Evolutionary conservation across 2,888 invertebrate species (phyloP).

Genomic region (Netelia inedita): DNA sequence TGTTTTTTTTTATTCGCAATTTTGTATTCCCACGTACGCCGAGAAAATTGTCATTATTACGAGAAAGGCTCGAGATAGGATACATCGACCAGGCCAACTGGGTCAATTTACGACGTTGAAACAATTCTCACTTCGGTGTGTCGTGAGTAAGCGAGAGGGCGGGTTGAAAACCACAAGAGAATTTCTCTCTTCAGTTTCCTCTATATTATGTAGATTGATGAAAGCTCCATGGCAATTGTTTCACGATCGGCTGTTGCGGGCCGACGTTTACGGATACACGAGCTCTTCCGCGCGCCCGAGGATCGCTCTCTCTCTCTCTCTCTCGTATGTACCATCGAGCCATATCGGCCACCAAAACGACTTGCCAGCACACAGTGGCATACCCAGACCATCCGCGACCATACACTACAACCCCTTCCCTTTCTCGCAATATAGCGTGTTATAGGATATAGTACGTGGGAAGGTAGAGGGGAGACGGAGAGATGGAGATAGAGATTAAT

Average conservation of each 20-base stretch:
- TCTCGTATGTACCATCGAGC: slow-evolving; percentile 3
- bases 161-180: slow-evolving; percentile 23
- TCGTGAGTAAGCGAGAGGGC: not conserved
- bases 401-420: slow-evolving; percentile 5
- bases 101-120: slow-evolving; percentile 22
- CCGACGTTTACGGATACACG: slow-evolving; percentile 11
- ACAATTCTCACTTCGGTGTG: not conserved
- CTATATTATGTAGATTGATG: slow-evolving; percentile 52
- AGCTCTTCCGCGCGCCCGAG: not conserved
- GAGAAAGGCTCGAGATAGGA: not conserved
- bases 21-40: not conserved
- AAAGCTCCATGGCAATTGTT: slow-evolving; percentile 44
- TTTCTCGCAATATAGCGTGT: slow-evolving; percentile 29
- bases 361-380: slow-evolving; percentile 33
- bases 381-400: slow-evolving; percentile 26
- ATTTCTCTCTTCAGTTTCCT: slow-evolving; percentile 14
- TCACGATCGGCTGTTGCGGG: slow-evolving; percentile 43
- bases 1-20: not conserved
- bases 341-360: slow-evolving; percentile 36
- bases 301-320: slow-evolving; percentile 4
- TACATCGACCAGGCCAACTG: not conserved
- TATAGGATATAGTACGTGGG: slow-evolving; percentile 18
- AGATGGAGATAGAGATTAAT: slow-evolving; percentile 55
- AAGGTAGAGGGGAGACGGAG: slow-evolving; percentile 2
- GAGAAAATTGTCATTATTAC: not conserved